Percentiles rank a stretch among this genome's conserved stretches.
These are phyloP conservation scores for Columba guinea DNA, from an alignment of 2,797 vertebrate genomes.

Conservation along the genomic window DNA sequence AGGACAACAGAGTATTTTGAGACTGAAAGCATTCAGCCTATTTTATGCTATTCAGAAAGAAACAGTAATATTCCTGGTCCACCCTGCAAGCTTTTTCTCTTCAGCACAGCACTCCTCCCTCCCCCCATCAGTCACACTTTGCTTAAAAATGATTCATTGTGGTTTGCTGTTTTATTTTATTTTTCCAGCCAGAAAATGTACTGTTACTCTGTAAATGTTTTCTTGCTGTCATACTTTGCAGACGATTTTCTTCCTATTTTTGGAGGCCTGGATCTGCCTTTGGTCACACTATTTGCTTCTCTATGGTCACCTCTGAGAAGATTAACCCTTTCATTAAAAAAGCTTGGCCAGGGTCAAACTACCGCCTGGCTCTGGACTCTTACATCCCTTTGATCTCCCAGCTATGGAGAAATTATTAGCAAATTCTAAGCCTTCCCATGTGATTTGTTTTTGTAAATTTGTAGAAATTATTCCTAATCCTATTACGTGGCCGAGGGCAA, in stretches of 20 bases:
- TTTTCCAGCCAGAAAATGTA: slow-evolving; percentile 78
- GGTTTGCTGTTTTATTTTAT: slow-evolving; percentile 66
- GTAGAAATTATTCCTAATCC: slow-evolving; percentile 99
- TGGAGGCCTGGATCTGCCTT: slow-evolving; percentile 92
- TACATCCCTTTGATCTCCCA: slow-evolving; percentile 96
- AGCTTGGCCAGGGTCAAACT: slow-evolving; percentile 94
- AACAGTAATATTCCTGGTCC: slow-evolving; percentile 48
- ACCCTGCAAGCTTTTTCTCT: slow-evolving; percentile 17
- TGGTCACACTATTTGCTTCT: slow-evolving; percentile 98
- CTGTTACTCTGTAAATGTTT: slow-evolving; percentile 85
- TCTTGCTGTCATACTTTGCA: slow-evolving; percentile 86
- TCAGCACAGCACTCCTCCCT: neutral
- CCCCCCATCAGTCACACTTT: slow-evolving; percentile 7
- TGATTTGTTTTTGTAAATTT: slow-evolving; percentile 99
- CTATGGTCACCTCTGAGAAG: slow-evolving; percentile 98
- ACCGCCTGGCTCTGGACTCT: slow-evolving; percentile 87
- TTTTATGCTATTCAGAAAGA: slow-evolving; percentile 50
- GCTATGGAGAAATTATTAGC: slow-evolving; percentile 98
- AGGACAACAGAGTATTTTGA: slow-evolving; percentile 21
- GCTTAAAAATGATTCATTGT: slow-evolving; percentile 63
- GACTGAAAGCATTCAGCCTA: slow-evolving; percentile 7
- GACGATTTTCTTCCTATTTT: slow-evolving; percentile 84
- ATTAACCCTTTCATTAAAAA: slow-evolving; percentile 99
- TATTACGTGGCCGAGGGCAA: slow-evolving; percentile 92
- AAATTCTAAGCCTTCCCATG: slow-evolving; percentile 97